A percentile compares a stretch with the other conserved stretches of the same genome.
phyloP scores from a whole-genome alignment of 2,888 invertebrate species.

The Acrocyrtus sp. region DNA sequence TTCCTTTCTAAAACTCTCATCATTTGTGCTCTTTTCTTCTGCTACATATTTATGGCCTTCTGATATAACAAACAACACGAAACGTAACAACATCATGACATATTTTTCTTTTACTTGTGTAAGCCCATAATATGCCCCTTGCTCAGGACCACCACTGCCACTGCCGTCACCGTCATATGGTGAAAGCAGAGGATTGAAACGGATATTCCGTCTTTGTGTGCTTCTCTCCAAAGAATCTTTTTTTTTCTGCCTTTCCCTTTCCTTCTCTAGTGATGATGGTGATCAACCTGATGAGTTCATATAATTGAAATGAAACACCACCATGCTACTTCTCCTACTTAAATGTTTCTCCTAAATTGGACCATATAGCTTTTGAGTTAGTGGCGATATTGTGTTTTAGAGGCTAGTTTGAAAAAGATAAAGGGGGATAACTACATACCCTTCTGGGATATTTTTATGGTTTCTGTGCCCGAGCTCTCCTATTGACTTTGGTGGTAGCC shows the following conservation, averaged over 20 bases:
- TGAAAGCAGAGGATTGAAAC: constrained; percentile 42
- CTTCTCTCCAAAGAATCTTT: constrained; percentile 31
- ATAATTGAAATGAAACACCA: constrained; percentile 42
- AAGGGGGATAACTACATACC: too few species aligned
- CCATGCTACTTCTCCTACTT: background rate
- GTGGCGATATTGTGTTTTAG: too few species aligned
- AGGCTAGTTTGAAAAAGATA: too few species aligned
- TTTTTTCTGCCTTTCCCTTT: too few species aligned
- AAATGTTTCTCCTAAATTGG: constrained; percentile 36
- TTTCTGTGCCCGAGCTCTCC: background rate
- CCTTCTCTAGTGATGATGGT: too few species aligned
- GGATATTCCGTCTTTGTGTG: constrained; percentile 34
- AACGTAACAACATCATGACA: too few species aligned
- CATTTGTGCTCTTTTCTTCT: background rate
- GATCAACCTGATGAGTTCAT: constrained; percentile 22
- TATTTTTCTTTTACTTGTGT: too few species aligned
- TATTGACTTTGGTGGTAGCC: background rate
- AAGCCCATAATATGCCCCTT: too few species aligned
- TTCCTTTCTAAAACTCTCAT: too few species aligned
- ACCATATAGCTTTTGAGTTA: background rate
- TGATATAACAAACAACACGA: background rate
- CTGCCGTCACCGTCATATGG: constrained; percentile 16
- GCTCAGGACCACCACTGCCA: background rate
- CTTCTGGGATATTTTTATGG: too few species aligned
- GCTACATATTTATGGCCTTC: background rate